A percentile compares a stretch with the other conserved stretches of the same genome.
These are phyloP conservation scores for Meiosimyza platycephala DNA, from an alignment of 2,888 invertebrate species.

Conservation along the genomic window DNA sequence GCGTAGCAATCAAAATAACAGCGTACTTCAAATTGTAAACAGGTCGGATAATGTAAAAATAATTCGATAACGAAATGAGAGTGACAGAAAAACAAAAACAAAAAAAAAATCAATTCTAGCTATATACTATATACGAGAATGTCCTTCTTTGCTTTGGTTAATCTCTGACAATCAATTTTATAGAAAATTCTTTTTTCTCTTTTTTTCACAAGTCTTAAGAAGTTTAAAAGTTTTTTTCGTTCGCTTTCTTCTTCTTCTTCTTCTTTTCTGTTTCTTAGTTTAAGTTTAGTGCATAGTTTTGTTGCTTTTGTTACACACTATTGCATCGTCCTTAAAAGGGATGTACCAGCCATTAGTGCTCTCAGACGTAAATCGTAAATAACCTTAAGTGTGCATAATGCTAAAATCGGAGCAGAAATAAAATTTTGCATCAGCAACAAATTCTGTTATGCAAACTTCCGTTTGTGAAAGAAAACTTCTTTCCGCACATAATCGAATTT, in stretches of 20 bases:
- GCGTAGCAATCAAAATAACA: too few species aligned
- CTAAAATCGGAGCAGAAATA: slow-evolving; percentile 12
- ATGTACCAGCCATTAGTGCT: slow-evolving; percentile 37
- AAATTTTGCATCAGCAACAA: slow-evolving; percentile 14
- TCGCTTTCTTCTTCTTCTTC: too few species aligned
- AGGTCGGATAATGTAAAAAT: too few species aligned
- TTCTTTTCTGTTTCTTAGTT: neutral
- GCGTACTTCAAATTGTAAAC: too few species aligned
- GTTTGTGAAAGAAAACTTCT: neutral
- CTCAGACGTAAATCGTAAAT: slow-evolving; percentile 47
- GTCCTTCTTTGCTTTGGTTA: slow-evolving; percentile 21
- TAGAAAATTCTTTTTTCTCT: slow-evolving; percentile 39
- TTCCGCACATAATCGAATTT: slow-evolving; percentile 7
- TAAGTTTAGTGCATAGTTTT: neutral
- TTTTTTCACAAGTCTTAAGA: slow-evolving; percentile 30
- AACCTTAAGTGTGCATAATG: slow-evolving; percentile 40
- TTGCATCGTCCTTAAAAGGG: neutral
- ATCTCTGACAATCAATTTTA: slow-evolving; percentile 42
- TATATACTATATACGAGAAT: slow-evolving; percentile 11
- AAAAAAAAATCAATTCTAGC: neutral
- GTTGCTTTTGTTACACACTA: neutral
- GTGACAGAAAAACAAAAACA: too few species aligned
- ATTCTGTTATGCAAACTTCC: slow-evolving; percentile 14
- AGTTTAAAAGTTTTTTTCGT: too few species aligned
- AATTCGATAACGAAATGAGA: too few species aligned